These are phyloP conservation scores for Pipra filicauda DNA, from an alignment of 2,113 vertebrate genomes.

Conservation along the genomic window DNA sequence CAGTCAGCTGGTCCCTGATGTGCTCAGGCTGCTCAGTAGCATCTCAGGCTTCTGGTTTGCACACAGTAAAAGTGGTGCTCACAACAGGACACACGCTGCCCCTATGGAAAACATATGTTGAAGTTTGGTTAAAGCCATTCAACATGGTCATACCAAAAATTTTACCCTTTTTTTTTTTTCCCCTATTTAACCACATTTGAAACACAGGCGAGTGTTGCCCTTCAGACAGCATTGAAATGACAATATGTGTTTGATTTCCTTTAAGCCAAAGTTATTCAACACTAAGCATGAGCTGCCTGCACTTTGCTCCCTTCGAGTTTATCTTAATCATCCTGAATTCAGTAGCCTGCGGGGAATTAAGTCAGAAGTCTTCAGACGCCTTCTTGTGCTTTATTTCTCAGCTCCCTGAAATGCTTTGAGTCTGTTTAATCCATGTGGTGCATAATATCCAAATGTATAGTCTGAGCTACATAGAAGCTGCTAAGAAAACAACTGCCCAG, in stretches of 20 bases:
- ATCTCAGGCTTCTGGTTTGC: not conserved
- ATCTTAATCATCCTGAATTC: not conserved
- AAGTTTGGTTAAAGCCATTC: not conserved
- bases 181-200: not conserved
- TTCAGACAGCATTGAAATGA: not conserved
- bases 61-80: not conserved
- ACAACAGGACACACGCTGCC: not conserved
- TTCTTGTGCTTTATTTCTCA: not conserved
- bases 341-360: not conserved
- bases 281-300: not conserved
- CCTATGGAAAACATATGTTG: not conserved
- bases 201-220: not conserved
- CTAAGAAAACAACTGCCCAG: not conserved
- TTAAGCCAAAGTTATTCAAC: constrained; percentile 15
- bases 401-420: not conserved
- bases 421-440: not conserved
- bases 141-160: not conserved
- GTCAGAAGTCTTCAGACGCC: not conserved
- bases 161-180: not conserved
- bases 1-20: not conserved
- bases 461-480: not conserved
- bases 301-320: not conserved
- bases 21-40: not conserved
- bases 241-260: constrained; percentile 34
- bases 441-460: not conserved